Evolutionary conservation across 1,140 invertebrate genomes (phyloP).

Genomic region (Acyrthosiphon pisum): DNA sequence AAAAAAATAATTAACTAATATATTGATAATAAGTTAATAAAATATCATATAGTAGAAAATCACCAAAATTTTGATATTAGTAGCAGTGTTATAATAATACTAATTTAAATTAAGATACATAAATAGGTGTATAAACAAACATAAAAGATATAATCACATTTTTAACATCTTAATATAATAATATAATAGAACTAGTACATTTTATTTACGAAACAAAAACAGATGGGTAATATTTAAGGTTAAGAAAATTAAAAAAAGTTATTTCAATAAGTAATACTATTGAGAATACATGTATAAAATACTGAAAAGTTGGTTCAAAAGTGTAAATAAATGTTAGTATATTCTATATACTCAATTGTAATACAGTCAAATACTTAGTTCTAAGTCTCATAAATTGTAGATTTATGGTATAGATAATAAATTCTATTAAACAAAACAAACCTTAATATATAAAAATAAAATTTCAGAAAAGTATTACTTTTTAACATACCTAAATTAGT

Average conservation of each 20-base stretch:
- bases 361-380: not conserved
- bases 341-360: not conserved
- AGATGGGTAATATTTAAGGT: not conserved
- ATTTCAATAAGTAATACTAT: not conserved
- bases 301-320: not conserved
- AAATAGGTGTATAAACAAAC: constrained; percentile 54
- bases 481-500: not conserved
- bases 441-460: not conserved
- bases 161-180: constrained; percentile 1
- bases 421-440: constrained; percentile 23
- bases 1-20: not conserved
- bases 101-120: not conserved
- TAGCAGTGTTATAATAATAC: constrained; percentile 44
- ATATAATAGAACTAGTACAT: constrained; percentile 16
- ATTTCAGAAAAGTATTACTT: not conserved
- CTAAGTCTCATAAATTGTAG: not conserved
- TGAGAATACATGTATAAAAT: not conserved
- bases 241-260: not conserved
- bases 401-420: not conserved
- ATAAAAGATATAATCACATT: constrained; percentile 44
- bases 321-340: not conserved
- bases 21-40: not conserved
- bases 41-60: constrained; percentile 15
- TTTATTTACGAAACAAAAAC: not conserved
- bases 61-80: not conserved